Conservation (phyloP, 2,113 vertebrate genomes). For the Herpailurus yagouaroundi region DNA sequence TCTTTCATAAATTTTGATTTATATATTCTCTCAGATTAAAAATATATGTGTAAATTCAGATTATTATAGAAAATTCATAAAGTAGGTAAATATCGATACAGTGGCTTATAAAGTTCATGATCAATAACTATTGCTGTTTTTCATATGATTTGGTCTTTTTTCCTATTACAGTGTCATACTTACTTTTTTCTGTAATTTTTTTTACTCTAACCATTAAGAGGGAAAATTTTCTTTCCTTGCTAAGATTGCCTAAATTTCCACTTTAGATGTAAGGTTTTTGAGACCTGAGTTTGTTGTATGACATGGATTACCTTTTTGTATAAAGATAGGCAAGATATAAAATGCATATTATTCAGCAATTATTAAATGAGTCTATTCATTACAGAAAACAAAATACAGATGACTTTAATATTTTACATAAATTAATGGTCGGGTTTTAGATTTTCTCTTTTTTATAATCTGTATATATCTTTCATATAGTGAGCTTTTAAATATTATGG, state of each 20-base stretch:
- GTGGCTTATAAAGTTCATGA: slow-evolving; percentile 12
- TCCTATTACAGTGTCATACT: background rate
- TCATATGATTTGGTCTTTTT: background rate
- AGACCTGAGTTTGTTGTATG: background rate
- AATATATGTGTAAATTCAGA: background rate
- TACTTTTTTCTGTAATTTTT: background rate
- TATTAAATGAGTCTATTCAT: background rate
- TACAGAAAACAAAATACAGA: slow-evolving; percentile 3
- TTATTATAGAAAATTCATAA: slow-evolving; percentile 41
- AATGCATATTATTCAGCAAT: background rate
- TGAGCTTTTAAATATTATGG: slow-evolving; percentile 44
- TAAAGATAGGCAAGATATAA: background rate
- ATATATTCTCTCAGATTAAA: background rate
- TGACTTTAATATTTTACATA: slow-evolving; percentile 37
- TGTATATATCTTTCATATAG: slow-evolving; percentile 35
- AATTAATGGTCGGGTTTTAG: background rate
- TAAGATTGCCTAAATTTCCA: background rate
- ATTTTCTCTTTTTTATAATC: slow-evolving; percentile 22
- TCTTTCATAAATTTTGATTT: slow-evolving; percentile 26
- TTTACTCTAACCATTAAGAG: background rate
- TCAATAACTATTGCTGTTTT: background rate
- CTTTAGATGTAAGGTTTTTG: background rate
- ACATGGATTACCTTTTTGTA: background rate
- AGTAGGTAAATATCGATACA: background rate
- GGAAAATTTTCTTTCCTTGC: background rate